Evolutionary conservation across 1,140 invertebrate genomes (phyloP).

Genomic region (Drosophila obscura): DNA sequence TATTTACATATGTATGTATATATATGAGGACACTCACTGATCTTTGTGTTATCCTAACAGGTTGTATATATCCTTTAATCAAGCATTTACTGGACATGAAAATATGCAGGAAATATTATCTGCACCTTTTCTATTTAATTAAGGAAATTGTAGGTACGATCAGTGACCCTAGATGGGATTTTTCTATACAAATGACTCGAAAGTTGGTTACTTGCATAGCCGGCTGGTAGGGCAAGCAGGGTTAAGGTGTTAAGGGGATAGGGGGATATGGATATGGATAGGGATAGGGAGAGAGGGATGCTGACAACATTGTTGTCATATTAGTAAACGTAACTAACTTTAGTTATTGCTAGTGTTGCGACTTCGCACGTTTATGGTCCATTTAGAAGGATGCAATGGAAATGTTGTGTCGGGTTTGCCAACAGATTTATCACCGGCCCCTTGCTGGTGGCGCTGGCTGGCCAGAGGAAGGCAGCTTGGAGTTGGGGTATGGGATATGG

Average conservation of each 20-base stretch:
- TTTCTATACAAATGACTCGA: conserved; percentile 12
- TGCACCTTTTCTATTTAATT: too few species aligned
- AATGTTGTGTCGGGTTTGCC: conserved; percentile 72
- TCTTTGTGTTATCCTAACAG: too few species aligned
- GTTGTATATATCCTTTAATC: too few species aligned
- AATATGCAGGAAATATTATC: too few species aligned
- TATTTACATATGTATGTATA: too few species aligned
- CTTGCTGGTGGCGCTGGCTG: conserved; percentile 22
- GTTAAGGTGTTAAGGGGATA: too few species aligned
- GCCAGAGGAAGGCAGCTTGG: too few species aligned
- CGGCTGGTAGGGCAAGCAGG: not conserved
- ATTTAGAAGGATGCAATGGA: conserved; percentile 79
- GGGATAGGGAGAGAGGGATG: not conserved
- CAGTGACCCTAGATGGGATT: conserved; percentile 1
- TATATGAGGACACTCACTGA: too few species aligned
- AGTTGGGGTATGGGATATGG: not conserved
- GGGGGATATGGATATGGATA: not conserved
- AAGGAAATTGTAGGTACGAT: too few species aligned
- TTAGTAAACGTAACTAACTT: conserved; percentile 81
- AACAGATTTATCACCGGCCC: conserved; percentile 76
- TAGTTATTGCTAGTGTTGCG: conserved; percentile 79
- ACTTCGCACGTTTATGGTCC: conserved; percentile 78
- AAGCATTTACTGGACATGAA: too few species aligned
- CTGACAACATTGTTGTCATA: conserved; percentile 73
- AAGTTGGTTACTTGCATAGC: conserved; percentile 29